Percentiles rank a stretch among this genome's conserved stretches.
Evolutionary conservation across 2,888 invertebrate species (phyloP).

Genomic region (Rugalucina vietnamica): DNA sequence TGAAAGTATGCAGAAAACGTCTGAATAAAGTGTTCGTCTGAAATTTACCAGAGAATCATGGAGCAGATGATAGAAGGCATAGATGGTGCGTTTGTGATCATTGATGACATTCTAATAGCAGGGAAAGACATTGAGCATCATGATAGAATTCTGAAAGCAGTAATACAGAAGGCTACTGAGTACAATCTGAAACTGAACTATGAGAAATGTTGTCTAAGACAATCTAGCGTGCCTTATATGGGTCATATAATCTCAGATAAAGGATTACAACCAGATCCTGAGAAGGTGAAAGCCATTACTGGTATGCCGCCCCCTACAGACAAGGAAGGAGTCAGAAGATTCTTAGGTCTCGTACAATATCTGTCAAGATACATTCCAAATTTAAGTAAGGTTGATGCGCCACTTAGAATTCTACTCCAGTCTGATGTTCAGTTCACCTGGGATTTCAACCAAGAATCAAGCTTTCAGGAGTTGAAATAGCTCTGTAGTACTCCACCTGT

Average conservation of each 20-base stretch:
- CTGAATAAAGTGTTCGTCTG: conserved; percentile 59
- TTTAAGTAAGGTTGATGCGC: conserved; percentile 56
- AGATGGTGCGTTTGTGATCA: conserved; percentile 57
- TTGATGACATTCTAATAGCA: conserved; percentile 64
- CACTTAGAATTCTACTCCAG: conserved; percentile 54
- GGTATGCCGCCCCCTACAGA: conserved; percentile 64
- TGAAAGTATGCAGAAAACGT: neutral
- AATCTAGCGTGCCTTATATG: conserved; percentile 41
- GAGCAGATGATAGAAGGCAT: conserved; percentile 60
- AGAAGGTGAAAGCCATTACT: conserved; percentile 53
- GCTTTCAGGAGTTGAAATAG: conserved; percentile 48
- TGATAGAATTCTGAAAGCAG: conserved; percentile 53
- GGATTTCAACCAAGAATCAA: conserved; percentile 55
- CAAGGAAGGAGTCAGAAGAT: conserved; percentile 58
- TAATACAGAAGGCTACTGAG: conserved; percentile 49
- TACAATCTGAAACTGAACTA: conserved; percentile 62
- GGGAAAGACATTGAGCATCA: conserved; percentile 52
- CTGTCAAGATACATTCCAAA: conserved; percentile 64
- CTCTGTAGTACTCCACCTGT: conserved; percentile 52
- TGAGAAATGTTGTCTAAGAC: conserved; percentile 49
- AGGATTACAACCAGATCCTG: conserved; percentile 54
- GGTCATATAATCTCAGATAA: conserved; percentile 51
- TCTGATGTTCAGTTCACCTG: conserved; percentile 46
- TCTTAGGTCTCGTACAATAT: conserved; percentile 61
- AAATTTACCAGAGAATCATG: conserved; percentile 66